These are phyloP conservation scores for Solen grandis DNA, from an alignment of 1,140 invertebrate species.

Conservation along the genomic window DNA sequence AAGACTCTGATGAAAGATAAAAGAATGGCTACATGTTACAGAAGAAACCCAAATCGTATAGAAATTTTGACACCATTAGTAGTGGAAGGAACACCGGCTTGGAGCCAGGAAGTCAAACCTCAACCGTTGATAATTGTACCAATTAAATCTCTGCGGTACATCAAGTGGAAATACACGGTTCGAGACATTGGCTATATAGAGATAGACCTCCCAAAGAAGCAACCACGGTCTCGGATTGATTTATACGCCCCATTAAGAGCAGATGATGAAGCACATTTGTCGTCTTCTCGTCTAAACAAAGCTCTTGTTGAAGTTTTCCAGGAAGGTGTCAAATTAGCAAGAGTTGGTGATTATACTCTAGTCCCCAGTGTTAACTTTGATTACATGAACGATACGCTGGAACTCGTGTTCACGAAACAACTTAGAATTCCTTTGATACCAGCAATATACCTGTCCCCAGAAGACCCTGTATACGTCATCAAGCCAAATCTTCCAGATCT, in stretches of 20 bases:
- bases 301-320: conserved; percentile 39
- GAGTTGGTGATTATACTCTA: conserved; percentile 47
- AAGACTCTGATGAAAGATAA: conserved; percentile 36
- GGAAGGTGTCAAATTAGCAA: conserved; percentile 34
- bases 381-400: conserved; percentile 48
- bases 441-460: conserved; percentile 51
- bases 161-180: conserved; percentile 37
- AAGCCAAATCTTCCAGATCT: conserved; percentile 60
- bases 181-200: conserved; percentile 40
- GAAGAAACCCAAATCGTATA: conserved; percentile 35
- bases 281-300: conserved; percentile 27
- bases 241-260: conserved; percentile 27
- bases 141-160: conserved; percentile 44
- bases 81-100: conserved; percentile 31
- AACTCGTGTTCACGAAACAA: conserved; percentile 54
- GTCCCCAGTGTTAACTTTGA: conserved; percentile 48
- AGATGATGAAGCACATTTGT: conserved; percentile 41
- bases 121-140: conserved; percentile 33
- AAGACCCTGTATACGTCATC: conserved; percentile 58
- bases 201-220: conserved; percentile 28
- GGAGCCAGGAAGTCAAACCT: conserved; percentile 29
- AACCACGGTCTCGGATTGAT: neutral
- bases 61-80: conserved; percentile 45
- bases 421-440: conserved; percentile 56
- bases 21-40: conserved; percentile 44